Base-by-base conservation (phyloP, 2,797 vertebrate genomes). In the Gouania willdenowi region DNA sequence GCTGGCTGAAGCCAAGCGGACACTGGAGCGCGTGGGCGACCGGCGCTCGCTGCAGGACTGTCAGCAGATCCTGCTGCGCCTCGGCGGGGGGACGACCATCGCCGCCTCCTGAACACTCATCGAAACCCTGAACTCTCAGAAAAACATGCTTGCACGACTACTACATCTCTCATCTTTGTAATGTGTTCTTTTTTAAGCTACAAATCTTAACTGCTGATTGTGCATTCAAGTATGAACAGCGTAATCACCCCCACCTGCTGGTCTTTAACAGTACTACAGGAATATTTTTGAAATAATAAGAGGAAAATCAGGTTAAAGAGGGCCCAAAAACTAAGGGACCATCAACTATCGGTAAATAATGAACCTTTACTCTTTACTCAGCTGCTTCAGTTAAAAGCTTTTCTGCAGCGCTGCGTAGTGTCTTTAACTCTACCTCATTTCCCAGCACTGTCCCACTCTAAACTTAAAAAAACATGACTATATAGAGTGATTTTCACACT, bases 1-100 rank as follows among this genome's bases (percentile, higher is more conserved):
- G 76, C 87, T 99, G 71, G 94, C 94, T 0, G 95, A 99, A 69
- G 95, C 97, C 0, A 95, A 96, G 26, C 93, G 94, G 56, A 97
- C 94, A 2, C 82, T 99, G 83, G 95, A 99, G 90, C 92, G 96
- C 2, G 92, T 92, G 40, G 97, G 97, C 3, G 95, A 99, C 85
- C 92, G 91, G 0, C 91, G 94, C 5, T 94, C 94, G 1, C 91
- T 94, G 74, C 93, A 84, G 0, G 94, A 97, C 88, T 98, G 95
- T 75, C 95, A 97, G 70, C 94, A 98, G 79, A 92, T 98, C 81
- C 87, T 98, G 3, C 88, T 98, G 69, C 91, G 93, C 44, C 90
- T 98, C 63, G 91, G 95, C 0, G 93, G 94, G 0, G 95, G 94
- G 52, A 95, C 95, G 0, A 94, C 94, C 72, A 94, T 98, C 0